Conservation (phyloP, 92 coral and sea anemone genomes). For the Porites lobata region DNA sequence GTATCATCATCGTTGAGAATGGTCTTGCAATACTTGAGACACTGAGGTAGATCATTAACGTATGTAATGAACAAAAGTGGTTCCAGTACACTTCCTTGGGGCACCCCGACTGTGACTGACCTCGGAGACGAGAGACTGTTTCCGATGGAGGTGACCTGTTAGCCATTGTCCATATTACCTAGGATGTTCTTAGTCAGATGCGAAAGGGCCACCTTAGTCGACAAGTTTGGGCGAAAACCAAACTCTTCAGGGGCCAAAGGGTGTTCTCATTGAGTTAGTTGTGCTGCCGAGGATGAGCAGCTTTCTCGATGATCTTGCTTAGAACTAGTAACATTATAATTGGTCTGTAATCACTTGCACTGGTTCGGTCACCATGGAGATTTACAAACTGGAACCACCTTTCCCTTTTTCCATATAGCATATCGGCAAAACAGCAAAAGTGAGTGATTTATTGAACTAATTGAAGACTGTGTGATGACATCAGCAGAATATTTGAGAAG, state of each 20-base stretch:
- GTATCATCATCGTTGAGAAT: conserved; percentile 38
- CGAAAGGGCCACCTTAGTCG: conserved; percentile 21
- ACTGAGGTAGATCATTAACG: conserved; percentile 9
- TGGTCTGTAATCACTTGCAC: conserved; percentile 38
- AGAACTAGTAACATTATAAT: conserved; percentile 38
- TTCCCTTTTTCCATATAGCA: conserved; percentile 51
- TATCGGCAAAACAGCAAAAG: conserved; percentile 27
- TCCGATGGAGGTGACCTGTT: conserved; percentile 24
- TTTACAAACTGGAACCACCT: conserved; percentile 49
- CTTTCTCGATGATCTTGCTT: conserved; percentile 15
- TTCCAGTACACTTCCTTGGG: conserved; percentile 10
- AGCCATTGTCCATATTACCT: conserved; percentile 8
- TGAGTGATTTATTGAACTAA: conserved; percentile 30
- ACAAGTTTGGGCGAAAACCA: conserved; percentile 24
- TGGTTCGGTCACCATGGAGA: conserved; percentile 35
- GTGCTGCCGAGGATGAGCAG: conserved; percentile 38
- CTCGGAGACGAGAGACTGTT: conserved; percentile 12
- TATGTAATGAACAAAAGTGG: conserved; percentile 12
- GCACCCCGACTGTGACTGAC: conserved; percentile 28
- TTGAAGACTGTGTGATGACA: conserved; percentile 7
- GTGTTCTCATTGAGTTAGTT: conserved; percentile 39
- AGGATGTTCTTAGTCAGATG: conserved; percentile 40
- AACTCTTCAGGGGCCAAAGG: conserved; percentile 30
- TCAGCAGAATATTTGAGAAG: conserved; percentile 38
- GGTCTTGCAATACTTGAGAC: conserved; percentile 17